Evolutionary conservation across 2,113 vertebrate species (phyloP).

Genomic region (Ascaphus truei): DNA sequence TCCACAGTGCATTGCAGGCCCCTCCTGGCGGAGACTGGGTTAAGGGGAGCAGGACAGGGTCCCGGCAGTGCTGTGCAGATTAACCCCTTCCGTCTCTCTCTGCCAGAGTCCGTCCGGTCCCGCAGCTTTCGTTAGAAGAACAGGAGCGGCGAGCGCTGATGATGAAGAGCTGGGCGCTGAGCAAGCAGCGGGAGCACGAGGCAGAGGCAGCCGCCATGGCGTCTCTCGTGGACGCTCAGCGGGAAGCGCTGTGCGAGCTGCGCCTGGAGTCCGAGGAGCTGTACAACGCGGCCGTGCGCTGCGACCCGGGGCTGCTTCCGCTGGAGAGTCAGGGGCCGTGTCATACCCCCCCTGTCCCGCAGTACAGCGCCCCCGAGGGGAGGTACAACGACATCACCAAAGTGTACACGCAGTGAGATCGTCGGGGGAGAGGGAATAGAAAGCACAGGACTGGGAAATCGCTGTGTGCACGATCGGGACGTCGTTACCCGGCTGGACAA

Average conservation of each 20-base stretch:
- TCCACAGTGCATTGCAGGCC: too few relatives aligned
- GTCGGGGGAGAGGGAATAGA: too few relatives aligned
- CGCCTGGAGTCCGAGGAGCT: conserved; percentile 76
- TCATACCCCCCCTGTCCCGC: conserved; percentile 69
- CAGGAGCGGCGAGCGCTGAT: conserved; percentile 76
- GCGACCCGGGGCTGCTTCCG: conserved; percentile 73
- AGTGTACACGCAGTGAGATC: conserved; percentile 70
- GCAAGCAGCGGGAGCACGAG: conserved; percentile 75
- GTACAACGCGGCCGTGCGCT: conserved; percentile 70
- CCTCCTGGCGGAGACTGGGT: too few relatives aligned
- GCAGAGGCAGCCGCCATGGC: conserved; percentile 65
- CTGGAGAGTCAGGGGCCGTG: conserved; percentile 73
- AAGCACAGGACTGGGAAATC: neutral
- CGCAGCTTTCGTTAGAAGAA: conserved; percentile 68
- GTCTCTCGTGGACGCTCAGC: conserved; percentile 70
- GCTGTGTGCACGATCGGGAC: neutral
- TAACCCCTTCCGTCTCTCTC: neutral
- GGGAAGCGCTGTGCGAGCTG: conserved; percentile 79
- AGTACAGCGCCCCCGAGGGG: conserved; percentile 82
- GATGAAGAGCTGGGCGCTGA: conserved; percentile 78
- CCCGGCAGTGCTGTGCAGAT: too few relatives aligned
- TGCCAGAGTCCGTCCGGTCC: conserved; percentile 62
- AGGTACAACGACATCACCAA: conserved; percentile 81
- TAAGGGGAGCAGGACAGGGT: too few relatives aligned
- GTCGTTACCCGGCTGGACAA: too few relatives aligned